phyloP scores from a whole-genome alignment of 2,797 vertebrate genomes.

The Macrochelys suwanniensis region DNA sequence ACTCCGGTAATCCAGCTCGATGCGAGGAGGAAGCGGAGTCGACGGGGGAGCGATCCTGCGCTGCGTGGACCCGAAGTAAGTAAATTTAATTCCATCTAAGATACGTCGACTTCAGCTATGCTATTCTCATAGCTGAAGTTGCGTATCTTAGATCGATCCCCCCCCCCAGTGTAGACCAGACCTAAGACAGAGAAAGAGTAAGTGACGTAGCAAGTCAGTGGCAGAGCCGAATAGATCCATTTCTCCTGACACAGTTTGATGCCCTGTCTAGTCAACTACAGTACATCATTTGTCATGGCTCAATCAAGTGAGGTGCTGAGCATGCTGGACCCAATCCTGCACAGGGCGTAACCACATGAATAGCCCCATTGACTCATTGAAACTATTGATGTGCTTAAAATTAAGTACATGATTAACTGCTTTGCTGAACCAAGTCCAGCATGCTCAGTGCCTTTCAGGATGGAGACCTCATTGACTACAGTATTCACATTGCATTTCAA shows the following conservation, averaged over 20 bases:
- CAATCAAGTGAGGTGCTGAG: not conserved
- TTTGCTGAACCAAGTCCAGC: not conserved
- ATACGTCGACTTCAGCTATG: no score
- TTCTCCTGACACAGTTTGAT: not conserved
- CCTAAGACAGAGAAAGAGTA: not conserved
- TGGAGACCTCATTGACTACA: not conserved
- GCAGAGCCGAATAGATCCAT: not conserved
- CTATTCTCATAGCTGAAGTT: no score
- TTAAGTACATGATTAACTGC: not conserved
- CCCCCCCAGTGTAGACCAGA: no score
- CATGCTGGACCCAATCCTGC: not conserved
- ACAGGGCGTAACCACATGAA: not conserved
- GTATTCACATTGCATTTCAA: constrained; percentile 16
- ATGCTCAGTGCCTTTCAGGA: constrained; percentile 1
- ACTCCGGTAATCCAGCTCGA: no score
- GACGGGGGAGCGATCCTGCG: no score
- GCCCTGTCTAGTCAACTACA: not conserved
- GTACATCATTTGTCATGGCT: not conserved
- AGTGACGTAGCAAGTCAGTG: not conserved
- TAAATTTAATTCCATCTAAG: no score
- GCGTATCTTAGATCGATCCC: no score
- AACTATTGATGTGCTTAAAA: not conserved
- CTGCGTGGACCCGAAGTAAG: no score
- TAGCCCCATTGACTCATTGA: not conserved
- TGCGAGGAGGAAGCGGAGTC: no score